Evolutionary conservation across 2,888 invertebrate genomes (phyloP).

Genomic region (Melipona bicolor): DNA sequence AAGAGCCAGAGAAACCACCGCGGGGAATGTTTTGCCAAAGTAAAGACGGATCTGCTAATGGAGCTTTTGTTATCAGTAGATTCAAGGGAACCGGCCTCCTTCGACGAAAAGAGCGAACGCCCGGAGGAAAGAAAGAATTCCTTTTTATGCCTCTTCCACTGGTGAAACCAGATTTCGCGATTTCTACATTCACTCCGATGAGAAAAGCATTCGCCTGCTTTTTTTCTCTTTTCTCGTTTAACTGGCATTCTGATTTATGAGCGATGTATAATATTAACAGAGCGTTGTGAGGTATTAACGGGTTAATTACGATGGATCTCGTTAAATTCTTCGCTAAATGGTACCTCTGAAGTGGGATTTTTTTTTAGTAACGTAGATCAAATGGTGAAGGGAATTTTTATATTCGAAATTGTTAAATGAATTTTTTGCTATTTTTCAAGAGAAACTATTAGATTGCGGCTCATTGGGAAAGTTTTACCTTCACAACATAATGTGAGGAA

Average conservation of each 20-base stretch:
- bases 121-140: slow-evolving; percentile 6
- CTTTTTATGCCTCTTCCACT: slow-evolving; percentile 18
- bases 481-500: no score
- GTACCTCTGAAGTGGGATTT: no score
- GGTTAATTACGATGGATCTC: background rate
- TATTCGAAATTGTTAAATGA: no score
- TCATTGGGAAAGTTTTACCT: no score
- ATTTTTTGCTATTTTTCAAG: no score
- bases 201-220: background rate
- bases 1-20: slow-evolving; percentile 1
- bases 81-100: slow-evolving; percentile 40
- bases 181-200: background rate
- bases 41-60: slow-evolving; percentile 49
- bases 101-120: slow-evolving; percentile 20
- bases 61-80: slow-evolving; percentile 51
- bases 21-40: slow-evolving; percentile 34
- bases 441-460: no score
- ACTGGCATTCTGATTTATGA: no score
- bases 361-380: background rate
- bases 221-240: no score
- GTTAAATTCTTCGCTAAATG: no score
- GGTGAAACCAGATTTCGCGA: slow-evolving; percentile 13
- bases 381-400: background rate
- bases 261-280: no score
- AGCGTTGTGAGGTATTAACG: no score